Conservation (phyloP, 2,888 invertebrate genomes). For the Andrena camellia region DNA sequence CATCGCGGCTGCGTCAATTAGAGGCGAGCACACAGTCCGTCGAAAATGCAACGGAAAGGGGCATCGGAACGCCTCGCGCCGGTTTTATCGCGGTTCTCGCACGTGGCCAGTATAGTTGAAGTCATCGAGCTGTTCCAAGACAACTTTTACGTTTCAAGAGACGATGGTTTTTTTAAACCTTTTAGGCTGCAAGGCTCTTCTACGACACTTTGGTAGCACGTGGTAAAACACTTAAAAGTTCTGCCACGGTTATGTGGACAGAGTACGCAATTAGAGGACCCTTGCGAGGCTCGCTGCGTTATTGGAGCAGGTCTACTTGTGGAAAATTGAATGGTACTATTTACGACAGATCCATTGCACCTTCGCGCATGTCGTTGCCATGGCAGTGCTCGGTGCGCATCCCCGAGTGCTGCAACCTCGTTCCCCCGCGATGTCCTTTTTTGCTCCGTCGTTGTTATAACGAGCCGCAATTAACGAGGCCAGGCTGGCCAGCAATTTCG, state of each 20-base stretch:
- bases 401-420: background rate
- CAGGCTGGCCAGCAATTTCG: conserved; percentile 71
- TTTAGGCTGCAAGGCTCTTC: too few relatives aligned
- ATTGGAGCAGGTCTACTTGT: too few relatives aligned
- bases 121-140: background rate
- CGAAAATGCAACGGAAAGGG: conserved; percentile 36
- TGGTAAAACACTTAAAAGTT: too few relatives aligned
- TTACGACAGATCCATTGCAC: background rate
- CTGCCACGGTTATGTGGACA: too few relatives aligned
- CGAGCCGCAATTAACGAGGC: conserved; percentile 74
- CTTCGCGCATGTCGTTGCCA: background rate
- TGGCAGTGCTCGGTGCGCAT: background rate
- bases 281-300: too few relatives aligned
- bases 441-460: conserved; percentile 64
- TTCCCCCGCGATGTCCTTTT: conserved; percentile 19
- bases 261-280: too few relatives aligned
- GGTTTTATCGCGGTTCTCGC: conserved; percentile 39
- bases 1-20: conserved; percentile 57
- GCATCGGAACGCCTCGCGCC: conserved; percentile 43
- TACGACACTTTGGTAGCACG: too few relatives aligned
- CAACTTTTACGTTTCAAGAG: background rate
- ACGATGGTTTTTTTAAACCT: background rate
- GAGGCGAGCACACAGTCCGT: conserved; percentile 33
- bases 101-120: background rate
- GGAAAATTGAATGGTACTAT: too few relatives aligned